Conservation (phyloP, 2,113 vertebrate species). For the Accipiter cooperii region DNA sequence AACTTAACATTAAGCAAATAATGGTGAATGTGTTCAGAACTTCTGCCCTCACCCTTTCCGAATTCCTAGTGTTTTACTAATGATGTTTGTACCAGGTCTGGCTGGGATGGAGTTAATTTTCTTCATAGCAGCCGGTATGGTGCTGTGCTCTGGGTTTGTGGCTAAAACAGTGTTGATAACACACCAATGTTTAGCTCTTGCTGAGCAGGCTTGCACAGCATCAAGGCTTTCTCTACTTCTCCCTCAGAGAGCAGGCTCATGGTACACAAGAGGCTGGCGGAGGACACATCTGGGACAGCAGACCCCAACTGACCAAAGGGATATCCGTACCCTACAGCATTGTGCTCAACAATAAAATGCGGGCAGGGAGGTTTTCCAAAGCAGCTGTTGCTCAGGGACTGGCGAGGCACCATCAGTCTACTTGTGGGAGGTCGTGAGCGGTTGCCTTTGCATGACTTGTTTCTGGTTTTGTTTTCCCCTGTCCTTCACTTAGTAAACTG, state of each 20-base stretch:
- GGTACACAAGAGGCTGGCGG: neutral
- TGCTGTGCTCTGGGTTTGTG: neutral
- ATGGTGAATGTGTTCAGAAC: neutral
- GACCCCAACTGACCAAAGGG: neutral
- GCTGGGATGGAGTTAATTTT: neutral
- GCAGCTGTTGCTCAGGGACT: neutral
- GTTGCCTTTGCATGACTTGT: neutral
- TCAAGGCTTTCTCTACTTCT: neutral
- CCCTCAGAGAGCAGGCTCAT: neutral
- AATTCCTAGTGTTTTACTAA: neutral
- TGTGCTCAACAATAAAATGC: neutral
- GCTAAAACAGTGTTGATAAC: neutral
- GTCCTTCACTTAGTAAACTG: neutral
- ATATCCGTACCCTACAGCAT: rapidly evolving
- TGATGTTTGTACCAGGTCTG: neutral
- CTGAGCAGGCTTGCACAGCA: too few species aligned
- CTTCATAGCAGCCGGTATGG: neutral
- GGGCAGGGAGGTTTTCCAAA: neutral
- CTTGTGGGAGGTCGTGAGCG: neutral
- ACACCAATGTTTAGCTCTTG: rapidly evolving
- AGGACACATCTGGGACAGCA: neutral
- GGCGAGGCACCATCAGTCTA: too few species aligned
- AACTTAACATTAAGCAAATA: neutral
- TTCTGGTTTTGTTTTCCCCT: neutral
- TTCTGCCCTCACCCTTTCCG: neutral